A percentile compares a stretch with the other conserved stretches of the same genome.
Conservation (phyloP, 2,888 invertebrate species). For the Tachina grossa region DNA sequence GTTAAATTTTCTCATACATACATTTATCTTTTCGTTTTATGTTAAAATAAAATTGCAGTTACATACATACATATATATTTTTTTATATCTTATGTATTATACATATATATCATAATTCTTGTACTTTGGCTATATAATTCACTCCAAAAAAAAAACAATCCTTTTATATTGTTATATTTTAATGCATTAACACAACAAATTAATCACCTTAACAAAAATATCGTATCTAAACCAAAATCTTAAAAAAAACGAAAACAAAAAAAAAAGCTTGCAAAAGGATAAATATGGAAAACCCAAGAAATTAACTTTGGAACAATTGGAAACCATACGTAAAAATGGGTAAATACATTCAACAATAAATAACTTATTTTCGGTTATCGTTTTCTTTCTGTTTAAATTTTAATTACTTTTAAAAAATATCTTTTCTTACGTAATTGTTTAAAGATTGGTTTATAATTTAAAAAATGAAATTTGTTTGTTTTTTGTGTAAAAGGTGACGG, state of each 20-base stretch:
- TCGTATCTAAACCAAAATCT: constrained; percentile 28
- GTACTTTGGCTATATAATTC: constrained; percentile 60
- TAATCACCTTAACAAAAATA: constrained; percentile 59
- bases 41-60: background rate
- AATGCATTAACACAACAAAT: constrained; percentile 63
- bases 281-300: constrained; percentile 92
- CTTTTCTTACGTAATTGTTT: constrained; percentile 13
- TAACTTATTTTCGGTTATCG: constrained; percentile 48
- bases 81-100: constrained; percentile 2
- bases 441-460: constrained; percentile 16
- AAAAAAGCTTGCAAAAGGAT: constrained; percentile 93
- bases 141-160: constrained; percentile 57
- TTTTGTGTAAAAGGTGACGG: constrained; percentile 4
- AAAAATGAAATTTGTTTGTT: constrained; percentile 5
- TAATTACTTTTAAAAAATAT: constrained; percentile 36
- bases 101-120: constrained; percentile 41
- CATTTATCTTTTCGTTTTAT: constrained; percentile 2
- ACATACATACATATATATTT: background rate
- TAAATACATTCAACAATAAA: constrained; percentile 84
- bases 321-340: constrained; percentile 90
- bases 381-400: constrained; percentile 20
- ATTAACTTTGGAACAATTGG: constrained; percentile 90
- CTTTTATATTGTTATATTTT: constrained; percentile 62
- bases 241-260: constrained; percentile 66
- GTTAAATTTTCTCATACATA: constrained; percentile 2